Conservation (phyloP, 37 sponge, comb jelly and placozoan genomes). For the Haliclona indistincta region DNA sequence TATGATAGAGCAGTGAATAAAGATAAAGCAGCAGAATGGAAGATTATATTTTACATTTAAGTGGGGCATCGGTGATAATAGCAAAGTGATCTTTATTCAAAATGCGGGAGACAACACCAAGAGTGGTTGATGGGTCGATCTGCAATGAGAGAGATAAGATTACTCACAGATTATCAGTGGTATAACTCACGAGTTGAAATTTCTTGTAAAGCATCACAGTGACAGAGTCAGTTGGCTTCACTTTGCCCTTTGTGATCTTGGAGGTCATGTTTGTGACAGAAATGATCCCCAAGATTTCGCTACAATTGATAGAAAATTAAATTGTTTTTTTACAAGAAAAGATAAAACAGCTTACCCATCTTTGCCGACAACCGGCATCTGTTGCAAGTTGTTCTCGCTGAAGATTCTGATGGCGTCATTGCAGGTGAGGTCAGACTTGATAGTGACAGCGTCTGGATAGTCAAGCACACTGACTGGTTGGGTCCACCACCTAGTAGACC, state of each 20-base stretch:
- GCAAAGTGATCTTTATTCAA: slow-evolving; percentile 60
- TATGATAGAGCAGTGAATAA: not conserved
- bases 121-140: slow-evolving; percentile 26
- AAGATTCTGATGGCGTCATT: slow-evolving; percentile 46
- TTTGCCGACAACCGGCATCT: slow-evolving; percentile 73
- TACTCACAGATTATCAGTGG: not conserved
- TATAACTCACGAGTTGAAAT: slow-evolving; percentile 60
- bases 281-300: slow-evolving; percentile 69
- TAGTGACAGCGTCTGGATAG: slow-evolving; percentile 20
- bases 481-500: slow-evolving; percentile 67
- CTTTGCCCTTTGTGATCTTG: slow-evolving; percentile 48
- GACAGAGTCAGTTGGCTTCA: slow-evolving; percentile 55
- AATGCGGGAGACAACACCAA: slow-evolving; percentile 44
- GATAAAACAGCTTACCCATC: slow-evolving; percentile 37
- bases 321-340: not conserved
- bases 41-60: not conserved
- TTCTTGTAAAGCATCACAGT: slow-evolving; percentile 60
- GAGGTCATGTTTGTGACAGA: slow-evolving; percentile 70
- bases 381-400: slow-evolving; percentile 44
- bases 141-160: not conserved
- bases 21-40: not conserved
- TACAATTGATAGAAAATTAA: not conserved
- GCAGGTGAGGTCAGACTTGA: slow-evolving; percentile 29
- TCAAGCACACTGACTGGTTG: slow-evolving; percentile 41
- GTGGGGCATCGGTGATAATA: slow-evolving; percentile 27